A percentile compares a stretch with the other conserved stretches of the same genome.
phyloP scores from a whole-genome alignment of 2,113 vertebrate species.

The Hippocampus guttulatus region DNA sequence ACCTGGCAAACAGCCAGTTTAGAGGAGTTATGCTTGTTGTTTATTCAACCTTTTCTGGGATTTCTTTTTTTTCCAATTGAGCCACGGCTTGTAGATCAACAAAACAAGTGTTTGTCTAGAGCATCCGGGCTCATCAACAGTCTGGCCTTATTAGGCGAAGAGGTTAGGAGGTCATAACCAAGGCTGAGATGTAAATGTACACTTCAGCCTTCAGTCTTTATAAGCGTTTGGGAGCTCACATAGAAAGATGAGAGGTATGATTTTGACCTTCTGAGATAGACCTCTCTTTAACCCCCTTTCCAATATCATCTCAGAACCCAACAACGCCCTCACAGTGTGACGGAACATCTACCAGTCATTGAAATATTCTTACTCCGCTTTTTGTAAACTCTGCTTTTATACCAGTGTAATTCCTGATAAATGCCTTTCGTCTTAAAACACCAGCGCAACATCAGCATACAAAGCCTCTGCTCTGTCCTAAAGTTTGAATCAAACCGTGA shows the following conservation, averaged over 20 bases:
- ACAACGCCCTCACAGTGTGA: background rate
- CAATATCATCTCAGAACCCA: slow-evolving; percentile 1
- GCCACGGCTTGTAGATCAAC: background rate
- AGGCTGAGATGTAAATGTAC: slow-evolving; percentile 8
- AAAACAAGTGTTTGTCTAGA: background rate
- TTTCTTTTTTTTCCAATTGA: slow-evolving; percentile 5
- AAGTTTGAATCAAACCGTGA: slow-evolving; percentile 25
- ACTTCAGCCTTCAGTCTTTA: slow-evolving; percentile 15
- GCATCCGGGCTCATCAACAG: background rate
- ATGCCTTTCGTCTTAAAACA: slow-evolving; percentile 36
- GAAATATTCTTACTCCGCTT: background rate
- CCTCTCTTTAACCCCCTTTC: slow-evolving; percentile 42
- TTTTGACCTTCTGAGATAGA: slow-evolving; percentile 32
- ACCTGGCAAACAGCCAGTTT: slow-evolving; percentile 25
- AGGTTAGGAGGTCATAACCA: slow-evolving; percentile 1
- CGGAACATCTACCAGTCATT: background rate
- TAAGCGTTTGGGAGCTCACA: slow-evolving; percentile 8
- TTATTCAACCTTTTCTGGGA: slow-evolving; percentile 24
- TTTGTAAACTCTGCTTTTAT: slow-evolving; percentile 13
- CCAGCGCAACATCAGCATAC: slow-evolving; percentile 23
- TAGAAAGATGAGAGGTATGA: slow-evolving; percentile 20
- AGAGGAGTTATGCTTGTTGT: slow-evolving; percentile 9
- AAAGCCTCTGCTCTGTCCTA: slow-evolving; percentile 37
- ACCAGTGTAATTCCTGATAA: slow-evolving; percentile 11
- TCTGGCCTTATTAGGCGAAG: background rate